Percentiles rank a stretch among this genome's conserved stretches.
These are phyloP conservation scores for Caenorhabditis inopinata DNA, from an alignment of 1,140 invertebrate species.

Conservation along the genomic window DNA sequence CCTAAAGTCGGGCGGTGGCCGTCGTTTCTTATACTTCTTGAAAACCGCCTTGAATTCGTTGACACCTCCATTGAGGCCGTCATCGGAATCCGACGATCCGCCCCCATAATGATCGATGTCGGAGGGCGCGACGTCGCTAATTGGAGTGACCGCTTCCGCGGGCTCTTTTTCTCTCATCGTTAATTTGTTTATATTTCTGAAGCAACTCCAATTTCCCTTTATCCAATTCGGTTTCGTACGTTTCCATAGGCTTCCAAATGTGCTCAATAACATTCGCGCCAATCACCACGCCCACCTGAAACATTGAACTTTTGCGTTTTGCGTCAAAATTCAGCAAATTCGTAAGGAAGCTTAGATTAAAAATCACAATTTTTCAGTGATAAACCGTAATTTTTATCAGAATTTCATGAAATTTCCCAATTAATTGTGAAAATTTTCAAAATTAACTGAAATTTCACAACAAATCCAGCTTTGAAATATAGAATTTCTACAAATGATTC, in stretches of 20 bases:
- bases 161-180: slow-evolving; percentile 45
- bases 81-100: neutral
- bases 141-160: too few relatives aligned
- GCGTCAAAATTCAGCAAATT: too few relatives aligned
- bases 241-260: slow-evolving; percentile 43
- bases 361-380: too few relatives aligned
- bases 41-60: slow-evolving; percentile 32
- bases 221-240: slow-evolving; percentile 44
- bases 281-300: slow-evolving; percentile 39
- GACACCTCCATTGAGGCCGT: neutral
- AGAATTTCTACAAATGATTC: too few relatives aligned
- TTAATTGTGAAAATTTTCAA: too few relatives aligned
- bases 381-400: too few relatives aligned
- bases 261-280: slow-evolving; percentile 47
- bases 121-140: too few relatives aligned
- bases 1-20: slow-evolving; percentile 24
- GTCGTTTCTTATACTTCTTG: slow-evolving; percentile 43
- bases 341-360: too few relatives aligned
- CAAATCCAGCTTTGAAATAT: too few relatives aligned
- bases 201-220: slow-evolving; percentile 40
- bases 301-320: too few relatives aligned
- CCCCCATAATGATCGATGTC: neutral
- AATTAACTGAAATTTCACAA: too few relatives aligned
- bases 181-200: slow-evolving; percentile 34
- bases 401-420: too few relatives aligned